Conservation (phyloP, 2,888 invertebrate species). For the Drosophila limbata region DNA sequence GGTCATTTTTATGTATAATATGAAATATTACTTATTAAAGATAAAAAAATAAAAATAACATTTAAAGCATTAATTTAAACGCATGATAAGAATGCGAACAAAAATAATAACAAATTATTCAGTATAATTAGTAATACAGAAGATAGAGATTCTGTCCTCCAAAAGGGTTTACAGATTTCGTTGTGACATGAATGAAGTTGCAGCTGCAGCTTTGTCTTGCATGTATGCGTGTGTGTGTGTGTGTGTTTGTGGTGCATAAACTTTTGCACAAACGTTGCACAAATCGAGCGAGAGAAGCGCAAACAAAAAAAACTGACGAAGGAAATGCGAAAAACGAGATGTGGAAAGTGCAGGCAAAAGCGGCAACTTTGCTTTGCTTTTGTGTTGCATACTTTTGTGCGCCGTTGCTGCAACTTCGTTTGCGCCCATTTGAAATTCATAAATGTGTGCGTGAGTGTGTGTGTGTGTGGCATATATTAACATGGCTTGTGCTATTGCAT, state of each 20-base stretch:
- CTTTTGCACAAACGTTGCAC: conserved; percentile 57
- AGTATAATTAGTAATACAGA: neutral
- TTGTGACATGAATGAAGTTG: conserved; percentile 25
- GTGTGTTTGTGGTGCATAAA: conserved; percentile 51
- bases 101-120: too few relatives aligned
- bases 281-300: conserved; percentile 56
- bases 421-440: conserved; percentile 75
- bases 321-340: conserved; percentile 24
- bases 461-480: conserved; percentile 66
- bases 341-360: conserved; percentile 35
- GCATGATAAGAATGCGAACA: too few relatives aligned
- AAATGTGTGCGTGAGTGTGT: conserved; percentile 45
- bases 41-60: too few relatives aligned
- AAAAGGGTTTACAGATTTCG: conserved; percentile 49
- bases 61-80: too few relatives aligned
- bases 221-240: neutral
- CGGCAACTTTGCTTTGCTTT: conserved; percentile 64
- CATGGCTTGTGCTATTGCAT: conserved; percentile 67
- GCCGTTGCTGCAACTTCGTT: conserved; percentile 65
- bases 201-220: conserved; percentile 35
- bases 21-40: too few relatives aligned
- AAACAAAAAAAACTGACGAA: conserved; percentile 18
- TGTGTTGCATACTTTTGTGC: conserved; percentile 64
- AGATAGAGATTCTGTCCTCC: neutral
- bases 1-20: too few relatives aligned